Evolutionary conservation across 1,140 invertebrate species (phyloP), one percentile per base, ranked within the genome.

Genomic region (Drosophila micromelanica): DNA sequence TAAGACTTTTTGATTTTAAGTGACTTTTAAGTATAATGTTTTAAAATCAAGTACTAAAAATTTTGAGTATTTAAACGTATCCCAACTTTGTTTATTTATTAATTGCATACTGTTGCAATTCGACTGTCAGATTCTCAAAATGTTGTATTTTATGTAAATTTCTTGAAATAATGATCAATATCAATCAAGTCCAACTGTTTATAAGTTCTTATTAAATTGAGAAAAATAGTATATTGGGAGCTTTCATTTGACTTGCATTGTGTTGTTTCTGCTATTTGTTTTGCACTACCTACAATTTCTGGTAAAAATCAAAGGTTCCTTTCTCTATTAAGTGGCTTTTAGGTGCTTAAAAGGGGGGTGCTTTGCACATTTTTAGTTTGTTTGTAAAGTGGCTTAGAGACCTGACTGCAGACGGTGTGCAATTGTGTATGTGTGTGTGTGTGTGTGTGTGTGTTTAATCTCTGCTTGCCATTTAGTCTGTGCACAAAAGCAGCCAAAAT

Each of bases 381-480:
- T 81, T 80, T 78, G 45, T 67, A 74, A 78, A 85, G 81, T 87
- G 78, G 78, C 81, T 87, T 87, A 78, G 67, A 69, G 20, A 75
- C 68, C 68, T 71, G 63, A 59, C 64, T 73, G 37, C 38, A 40
- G 55, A 55, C 45, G 30, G 20, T n/a, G 3, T 32, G 27, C 32
- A 54, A 7, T 13, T 23, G 11, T 37, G 30, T 55, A 20, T 52
- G 30, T 55, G 37, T 52, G 13, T 30, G 13, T 73, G 43, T 49
- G 51, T 67, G 37, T 38, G 51, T 23, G 38, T 46, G 42, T 20
- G 46, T 42, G 73, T 60, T 73, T 80, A 80, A 84, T 79, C 76
- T 64, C 57, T 67, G 64, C 74, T 75, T 82, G 74, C 59, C 78
- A 81, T 87, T 85, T 72, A 77, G 78, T 60, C 59, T 68, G 67